These are phyloP conservation scores for Perccottus glenii DNA, from an alignment of 2,113 vertebrate species.

Conservation along the genomic window DNA sequence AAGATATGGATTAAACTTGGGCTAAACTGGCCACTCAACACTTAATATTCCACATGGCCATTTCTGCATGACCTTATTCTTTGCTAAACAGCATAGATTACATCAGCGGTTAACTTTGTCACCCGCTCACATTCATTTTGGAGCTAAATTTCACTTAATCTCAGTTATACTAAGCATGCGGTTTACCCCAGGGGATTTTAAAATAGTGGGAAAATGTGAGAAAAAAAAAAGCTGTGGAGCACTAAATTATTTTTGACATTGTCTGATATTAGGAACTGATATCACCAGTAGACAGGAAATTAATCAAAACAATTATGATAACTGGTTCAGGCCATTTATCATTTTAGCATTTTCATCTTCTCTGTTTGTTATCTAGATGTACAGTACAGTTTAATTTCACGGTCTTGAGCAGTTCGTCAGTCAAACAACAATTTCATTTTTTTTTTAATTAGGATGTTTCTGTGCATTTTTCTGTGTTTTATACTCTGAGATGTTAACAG, in stretches of 20 bases:
- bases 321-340: constrained; percentile 7
- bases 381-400: constrained; percentile 1
- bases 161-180: constrained; percentile 24
- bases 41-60: constrained; percentile 59
- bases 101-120: constrained; percentile 44
- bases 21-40: constrained; percentile 67
- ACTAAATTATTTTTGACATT: not conserved
- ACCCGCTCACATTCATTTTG: constrained; percentile 18
- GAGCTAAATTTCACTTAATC: constrained; percentile 29
- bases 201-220: not conserved
- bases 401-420: constrained; percentile 6
- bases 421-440: not conserved
- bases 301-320: constrained; percentile 14
- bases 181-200: not conserved
- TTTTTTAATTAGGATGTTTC: constrained; percentile 1
- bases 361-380: constrained; percentile 11
- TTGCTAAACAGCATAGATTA: constrained; percentile 53
- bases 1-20: constrained; percentile 63
- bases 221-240: not conserved
- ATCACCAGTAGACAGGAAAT: constrained; percentile 9
- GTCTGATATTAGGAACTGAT: not conserved
- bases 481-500: not conserved
- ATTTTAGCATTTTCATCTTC: constrained; percentile 11
- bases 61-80: constrained; percentile 57
- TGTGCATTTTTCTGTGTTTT: constrained; percentile 3